Evolutionary conservation across 2,888 invertebrate species (phyloP), one percentile per base, ranked within the genome.

Genomic region (Marasmarcha lunaedactyla): DNA sequence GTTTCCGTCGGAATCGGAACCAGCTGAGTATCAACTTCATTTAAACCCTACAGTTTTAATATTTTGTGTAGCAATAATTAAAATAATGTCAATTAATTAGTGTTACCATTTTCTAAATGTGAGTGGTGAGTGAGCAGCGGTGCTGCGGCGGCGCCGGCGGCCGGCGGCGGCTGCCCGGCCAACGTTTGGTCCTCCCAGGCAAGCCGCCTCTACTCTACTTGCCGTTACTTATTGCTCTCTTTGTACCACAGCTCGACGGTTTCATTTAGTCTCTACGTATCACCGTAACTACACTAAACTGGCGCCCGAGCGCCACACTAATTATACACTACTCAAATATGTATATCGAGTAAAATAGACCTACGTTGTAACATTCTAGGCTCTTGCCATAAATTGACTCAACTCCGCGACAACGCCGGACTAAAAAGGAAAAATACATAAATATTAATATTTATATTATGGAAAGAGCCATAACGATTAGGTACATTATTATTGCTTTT

Each of bases 241-340:
- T 74, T 71, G 69, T 73, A 73, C 74, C 78, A 79, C 78, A 78
- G 78, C 78, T 77, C 76, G 74, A 77, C 72, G 72, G 73, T 78
- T 77, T 72, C 76, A 69, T 69, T 76, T 73, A 79, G 77, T 79
- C 76, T 77, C 77, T 77, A 74, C 71, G 71, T 77, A 78, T 78
- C 78, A 78, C 78, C 67, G 67, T 68, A 70, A 63, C 78, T 76
- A 77, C 54, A 63, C 50, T 71, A 73, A 74, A 62, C 54, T 60
- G 57, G 53, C 54, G 60, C 54, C 59, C 54, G 43, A 49, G 55
- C 53, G 53, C 30, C 10, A 30, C 3, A n/a, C 30, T 30, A 30
- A 30, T 7, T 11, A 11, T 30, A 30, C 11, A 3, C 30, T 62
- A 61, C 64, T 65, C 59, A 25, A 39, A 20, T 40, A 47, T 61